phyloP scores from a whole-genome alignment of 2,113 vertebrate species.

The western clawed frog (Xenopus tropicalis) region DNA sequence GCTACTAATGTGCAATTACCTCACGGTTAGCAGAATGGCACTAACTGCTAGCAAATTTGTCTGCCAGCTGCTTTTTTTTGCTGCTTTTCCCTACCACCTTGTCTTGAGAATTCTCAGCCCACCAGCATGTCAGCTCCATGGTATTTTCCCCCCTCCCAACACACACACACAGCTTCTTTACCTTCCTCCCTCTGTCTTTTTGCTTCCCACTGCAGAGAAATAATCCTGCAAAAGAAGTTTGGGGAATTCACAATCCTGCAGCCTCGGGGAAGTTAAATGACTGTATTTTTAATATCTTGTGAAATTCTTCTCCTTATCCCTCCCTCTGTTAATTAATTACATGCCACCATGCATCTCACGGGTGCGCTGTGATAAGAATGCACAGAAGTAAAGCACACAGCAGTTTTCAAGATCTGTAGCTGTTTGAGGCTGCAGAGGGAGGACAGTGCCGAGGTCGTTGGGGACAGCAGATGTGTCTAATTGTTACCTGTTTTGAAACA shows the following conservation, averaged over 20 bases:
- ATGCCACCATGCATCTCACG: slow-evolving; percentile 42
- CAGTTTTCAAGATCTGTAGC: slow-evolving; percentile 25
- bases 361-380: slow-evolving; percentile 39
- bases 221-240: slow-evolving; percentile 22
- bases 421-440: slow-evolving; percentile 16
- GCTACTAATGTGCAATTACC: too few relatives aligned
- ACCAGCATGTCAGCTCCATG: too few relatives aligned
- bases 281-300: slow-evolving; percentile 45
- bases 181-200: not conserved
- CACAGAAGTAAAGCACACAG: slow-evolving; percentile 31
- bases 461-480: slow-evolving; percentile 6
- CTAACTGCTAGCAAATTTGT: too few relatives aligned
- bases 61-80: too few relatives aligned
- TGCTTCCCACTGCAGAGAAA: slow-evolving; percentile 21
- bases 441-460: slow-evolving; percentile 8
- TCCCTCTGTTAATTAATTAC: slow-evolving; percentile 45
- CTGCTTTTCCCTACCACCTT: too few relatives aligned
- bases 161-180: not conserved
- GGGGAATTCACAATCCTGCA: slow-evolving; percentile 2
- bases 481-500: slow-evolving; percentile 1
- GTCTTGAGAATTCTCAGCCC: too few relatives aligned
- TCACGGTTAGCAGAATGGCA: too few relatives aligned
- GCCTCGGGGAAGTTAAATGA: slow-evolving; percentile 32
- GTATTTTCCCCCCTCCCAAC: not conserved
- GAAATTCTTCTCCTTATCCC: slow-evolving; percentile 36